Evolutionary conservation across 1,140 invertebrate species (phyloP).

Genomic region (Temnothorax curvispinosus): DNA sequence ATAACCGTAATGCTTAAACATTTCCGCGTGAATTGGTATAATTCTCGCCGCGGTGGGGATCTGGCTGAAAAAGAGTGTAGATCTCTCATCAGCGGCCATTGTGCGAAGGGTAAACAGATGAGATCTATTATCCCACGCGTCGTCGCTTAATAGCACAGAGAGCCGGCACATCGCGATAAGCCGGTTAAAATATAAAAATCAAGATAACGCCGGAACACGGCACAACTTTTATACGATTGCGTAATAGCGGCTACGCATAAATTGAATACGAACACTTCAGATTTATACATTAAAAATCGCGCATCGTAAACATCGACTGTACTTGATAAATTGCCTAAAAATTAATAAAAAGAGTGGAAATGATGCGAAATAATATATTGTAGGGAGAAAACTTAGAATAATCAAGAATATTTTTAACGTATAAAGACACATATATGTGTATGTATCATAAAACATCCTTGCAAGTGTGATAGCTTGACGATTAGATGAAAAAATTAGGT

Average conservation of each 20-base stretch:
- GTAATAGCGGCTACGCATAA: constrained; percentile 29
- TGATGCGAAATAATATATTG: not conserved
- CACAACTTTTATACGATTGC: constrained; percentile 35
- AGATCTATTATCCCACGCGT: constrained; percentile 61
- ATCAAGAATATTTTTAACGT: not conserved
- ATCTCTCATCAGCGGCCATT: constrained; percentile 28
- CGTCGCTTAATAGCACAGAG: constrained; percentile 55
- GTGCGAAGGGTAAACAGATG: constrained; percentile 43
- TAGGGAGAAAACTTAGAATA: not conserved
- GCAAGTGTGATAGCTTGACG: not conserved
- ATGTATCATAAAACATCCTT: not conserved
- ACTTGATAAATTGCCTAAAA: not conserved
- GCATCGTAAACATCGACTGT: not conserved
- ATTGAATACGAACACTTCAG: not conserved
- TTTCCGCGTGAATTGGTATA: constrained; percentile 18
- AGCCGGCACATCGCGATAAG: constrained; percentile 39
- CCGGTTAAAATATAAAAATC: constrained; percentile 55
- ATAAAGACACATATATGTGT: not conserved
- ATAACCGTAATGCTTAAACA: constrained; percentile 11
- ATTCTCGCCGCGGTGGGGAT: not conserved
- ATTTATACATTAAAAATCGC: constrained; percentile 1
- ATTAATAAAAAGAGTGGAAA: not conserved
- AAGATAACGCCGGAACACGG: constrained; percentile 42
- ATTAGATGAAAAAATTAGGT: not conserved
- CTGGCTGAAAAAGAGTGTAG: constrained; percentile 14